Base-by-base conservation (phyloP, 2,888 invertebrate genomes). In the Helobdella robusta region DNA sequence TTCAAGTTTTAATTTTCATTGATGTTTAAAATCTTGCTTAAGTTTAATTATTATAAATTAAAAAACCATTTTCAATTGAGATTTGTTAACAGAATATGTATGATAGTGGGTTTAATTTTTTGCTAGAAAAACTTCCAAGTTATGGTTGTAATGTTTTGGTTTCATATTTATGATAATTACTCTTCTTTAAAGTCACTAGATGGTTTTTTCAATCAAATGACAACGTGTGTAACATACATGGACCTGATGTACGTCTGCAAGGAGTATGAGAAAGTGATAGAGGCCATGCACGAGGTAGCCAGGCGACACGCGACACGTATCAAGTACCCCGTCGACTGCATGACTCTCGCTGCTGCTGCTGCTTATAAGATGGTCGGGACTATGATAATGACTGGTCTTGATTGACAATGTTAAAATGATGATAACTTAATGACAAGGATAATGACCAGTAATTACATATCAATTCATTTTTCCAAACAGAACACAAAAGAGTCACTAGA, bases 331-430 rank as follows among this genome's bases (percentile, higher is more conserved):
- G 84, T 84, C 75, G 86, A 87, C 77, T 81, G 84, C 58, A 79
- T 86, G 3, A 84, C 86, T n/a, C 74, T 89, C 40, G 81, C 84
- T 3, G 75, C 86, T 70, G 89, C 86, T 48, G 84, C 87, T 28
- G 88, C 86, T 75, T 88, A 86, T 73, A 88, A 88, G 83, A 77
- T 87, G 82, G 89, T 76, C 87, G 79, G 81, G 72, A n/a, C n/a
- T n/a, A n/a, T n/a, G n/a, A n/a, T n/a, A n/a, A n/a, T n/a, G n/a
- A n/a, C n/a, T n/a, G n/a, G n/a, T n/a, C n/a, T n/a, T n/a, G n/a
- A n/a, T n/a, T n/a, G n/a, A n/a, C n/a, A n/a, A n/a, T n/a, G n/a
- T n/a, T n/a, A n/a, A n/a, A n/a, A n/a, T n/a, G n/a, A n/a, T n/a
- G n/a, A n/a, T n/a, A n/a, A n/a, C n/a, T n/a, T n/a, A n/a, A n/a